Evolutionary conservation across 2,797 vertebrate genomes (phyloP), one percentile per base, ranked within the genome.

Genomic region (Schizopygopsis malacanthus): DNA sequence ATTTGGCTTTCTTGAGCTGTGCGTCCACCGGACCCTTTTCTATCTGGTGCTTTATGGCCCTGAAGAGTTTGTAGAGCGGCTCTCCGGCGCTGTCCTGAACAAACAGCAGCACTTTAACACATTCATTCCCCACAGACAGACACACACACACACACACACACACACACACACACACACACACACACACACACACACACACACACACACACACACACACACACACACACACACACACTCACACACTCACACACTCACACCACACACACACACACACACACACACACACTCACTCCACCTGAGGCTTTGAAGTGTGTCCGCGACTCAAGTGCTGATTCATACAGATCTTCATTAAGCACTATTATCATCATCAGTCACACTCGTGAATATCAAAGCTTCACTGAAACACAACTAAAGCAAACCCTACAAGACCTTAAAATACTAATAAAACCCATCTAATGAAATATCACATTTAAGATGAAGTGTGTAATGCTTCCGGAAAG

Each of bases 41-140:
- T 79, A 99, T 97, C 94, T 99, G 98, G 89, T 99, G 98, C 91
- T 99, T 99, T 93, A 99, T 97, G 93, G 98, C 98, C 91, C 97
- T 97, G 95, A 99, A 99, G 88, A 99, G 96, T 92, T 98, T 99
- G 93, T 99, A 99, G 82, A 99, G 95, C 47, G 98, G 97, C 79
- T 99, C 98, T 1, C 98, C 98, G 0, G 98, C 98, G 56, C 96
- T 96, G 93, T 99, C 98, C 98, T 99, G 88, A 73, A 85, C 79
- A 88, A 81, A 91, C 33, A 73, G 67, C 70, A 65, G 85, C 37
- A 43, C 56, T 18, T 56, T 50, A 22, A 45, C 61, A 61, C 45
- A 67, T 71, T 25, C 37, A n/a, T 72, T 43, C n/a, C 50, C 20
- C 37, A 67, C 7, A 73, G 12, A 37, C 39, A n/a, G 8, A 65